Base-by-base conservation (phyloP, 1,140 invertebrate genomes). In the Drosophila repleta region DNA sequence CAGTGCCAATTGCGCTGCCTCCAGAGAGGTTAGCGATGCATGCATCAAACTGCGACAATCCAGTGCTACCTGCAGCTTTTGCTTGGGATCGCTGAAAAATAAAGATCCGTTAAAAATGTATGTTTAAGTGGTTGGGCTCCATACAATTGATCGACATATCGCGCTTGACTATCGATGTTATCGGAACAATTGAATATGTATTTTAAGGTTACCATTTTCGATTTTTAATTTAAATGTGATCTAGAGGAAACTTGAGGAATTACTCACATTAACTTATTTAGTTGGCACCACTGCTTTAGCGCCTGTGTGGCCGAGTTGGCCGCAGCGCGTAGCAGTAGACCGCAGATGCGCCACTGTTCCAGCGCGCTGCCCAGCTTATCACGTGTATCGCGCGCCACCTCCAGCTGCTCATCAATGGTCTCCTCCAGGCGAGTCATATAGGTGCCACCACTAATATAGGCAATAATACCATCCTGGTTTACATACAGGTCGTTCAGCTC, bases 331-430 rank as follows among this genome's bases (percentile, higher is more conserved):
- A 92, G 49, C 3, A 92, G 39, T 6, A 77, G 62, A 6, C 90
- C 91, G 66, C 91, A 91, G 10, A 91, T 91, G 7, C 90, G 79
- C 90, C 91, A 92, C 68, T 91, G 91, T 55, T 92, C 91, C 39
- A 91, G 26, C 5, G 90, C 68, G 56, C 91, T 90, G 49, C 88
- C 88, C 37, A 92, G 60, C 46, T 90, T 91, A 48, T 92, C 91
- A 1, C 91, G 76, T 0, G 88, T 77, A 53, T 91, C 89, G 11
- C 90, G 74, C n/a, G 91, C 91, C 41, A 74, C 57, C 67, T 92
- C 91, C 18, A 92, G n/a, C 55, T 91, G 88, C 10, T 72, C 60
- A 53, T 92, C 91, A 0, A 92, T 67, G 53, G 65, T 81, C 70
- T 92, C 87, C 66, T 92, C 91, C 10, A 90, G 68, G 4, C 84